These are phyloP conservation scores for Apeltes quadracus DNA, from an alignment of 2,113 vertebrate genomes.

Conservation along the genomic window DNA sequence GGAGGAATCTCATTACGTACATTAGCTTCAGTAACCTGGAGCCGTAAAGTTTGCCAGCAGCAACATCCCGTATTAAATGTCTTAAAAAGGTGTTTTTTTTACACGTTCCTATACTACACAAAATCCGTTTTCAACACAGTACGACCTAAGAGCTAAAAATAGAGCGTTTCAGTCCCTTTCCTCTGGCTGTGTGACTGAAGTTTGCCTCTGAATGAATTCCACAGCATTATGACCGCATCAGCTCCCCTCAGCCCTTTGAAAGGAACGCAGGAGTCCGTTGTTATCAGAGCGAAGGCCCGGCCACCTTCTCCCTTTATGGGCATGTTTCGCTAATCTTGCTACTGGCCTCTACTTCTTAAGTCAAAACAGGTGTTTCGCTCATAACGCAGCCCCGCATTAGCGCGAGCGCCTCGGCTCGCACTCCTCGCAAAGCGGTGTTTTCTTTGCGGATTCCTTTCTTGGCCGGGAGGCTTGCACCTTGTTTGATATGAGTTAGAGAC, in stretches of 20 bases:
- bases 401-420: constrained; percentile 51
- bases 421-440: constrained; percentile 62
- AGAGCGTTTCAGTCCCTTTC: constrained; percentile 53
- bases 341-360: constrained; percentile 77
- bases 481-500: constrained; percentile 53
- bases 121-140: constrained; percentile 33
- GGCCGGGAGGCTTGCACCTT: constrained; percentile 48
- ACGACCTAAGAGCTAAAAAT: constrained; percentile 62
- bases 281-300: constrained; percentile 72
- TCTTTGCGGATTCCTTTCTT: constrained; percentile 74
- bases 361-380: constrained; percentile 78
- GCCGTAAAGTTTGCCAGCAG: constrained; percentile 31
- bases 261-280: constrained; percentile 56
- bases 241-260: constrained; percentile 69
- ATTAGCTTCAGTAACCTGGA: constrained; percentile 25
- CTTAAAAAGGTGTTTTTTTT: too few relatives aligned
- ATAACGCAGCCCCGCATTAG: constrained; percentile 67
- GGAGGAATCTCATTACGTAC: constrained; percentile 35
- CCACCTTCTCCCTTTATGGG: constrained; percentile 81
- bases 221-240: constrained; percentile 69
- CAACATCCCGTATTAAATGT: too few relatives aligned
- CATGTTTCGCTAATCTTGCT: constrained; percentile 81
- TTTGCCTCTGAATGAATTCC: constrained; percentile 66
- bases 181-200: constrained; percentile 49
- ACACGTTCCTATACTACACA: constrained; percentile 16